Conservation (phyloP, 92 coral and sea anemone species). For the Galaxea fascicularis region DNA sequence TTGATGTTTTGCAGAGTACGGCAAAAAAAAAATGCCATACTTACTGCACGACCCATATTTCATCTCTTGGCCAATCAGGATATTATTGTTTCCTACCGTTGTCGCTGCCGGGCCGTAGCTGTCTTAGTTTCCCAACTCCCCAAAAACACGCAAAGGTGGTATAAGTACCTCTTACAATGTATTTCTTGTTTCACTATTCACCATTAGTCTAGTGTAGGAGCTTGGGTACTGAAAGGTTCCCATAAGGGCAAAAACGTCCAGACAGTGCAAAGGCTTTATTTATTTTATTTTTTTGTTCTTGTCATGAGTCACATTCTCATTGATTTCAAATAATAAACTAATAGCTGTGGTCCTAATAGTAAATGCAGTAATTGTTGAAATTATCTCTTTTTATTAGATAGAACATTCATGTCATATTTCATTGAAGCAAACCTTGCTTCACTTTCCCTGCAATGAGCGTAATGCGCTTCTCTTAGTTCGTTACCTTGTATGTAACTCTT, state of each 20-base stretch:
- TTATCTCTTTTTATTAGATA: neutral
- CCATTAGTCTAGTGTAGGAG: neutral
- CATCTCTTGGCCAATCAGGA: neutral
- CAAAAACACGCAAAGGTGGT: neutral
- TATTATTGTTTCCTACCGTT: too few species aligned
- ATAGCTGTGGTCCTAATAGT: neutral
- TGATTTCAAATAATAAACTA: neutral
- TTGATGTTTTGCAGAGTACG: too few species aligned
- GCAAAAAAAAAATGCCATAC: neutral
- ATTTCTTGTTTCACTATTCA: neutral
- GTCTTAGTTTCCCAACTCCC: too few species aligned
- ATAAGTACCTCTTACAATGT: neutral
- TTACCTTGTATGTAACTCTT: neutral
- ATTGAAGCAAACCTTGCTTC: constrained; percentile 2
- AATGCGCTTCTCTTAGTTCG: neutral
- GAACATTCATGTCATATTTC: constrained; percentile 16
- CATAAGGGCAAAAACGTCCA: neutral
- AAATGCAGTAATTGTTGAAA: neutral
- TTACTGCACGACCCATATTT: neutral
- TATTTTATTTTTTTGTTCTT: neutral
- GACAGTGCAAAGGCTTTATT: neutral
- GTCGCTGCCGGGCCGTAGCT: too few species aligned
- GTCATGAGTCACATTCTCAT: neutral
- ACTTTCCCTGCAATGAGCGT: constrained; percentile 3
- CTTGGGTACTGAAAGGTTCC: neutral